phyloP scores from a whole-genome alignment of 2,113 vertebrate genomes.

The Butorides virescens region DNA sequence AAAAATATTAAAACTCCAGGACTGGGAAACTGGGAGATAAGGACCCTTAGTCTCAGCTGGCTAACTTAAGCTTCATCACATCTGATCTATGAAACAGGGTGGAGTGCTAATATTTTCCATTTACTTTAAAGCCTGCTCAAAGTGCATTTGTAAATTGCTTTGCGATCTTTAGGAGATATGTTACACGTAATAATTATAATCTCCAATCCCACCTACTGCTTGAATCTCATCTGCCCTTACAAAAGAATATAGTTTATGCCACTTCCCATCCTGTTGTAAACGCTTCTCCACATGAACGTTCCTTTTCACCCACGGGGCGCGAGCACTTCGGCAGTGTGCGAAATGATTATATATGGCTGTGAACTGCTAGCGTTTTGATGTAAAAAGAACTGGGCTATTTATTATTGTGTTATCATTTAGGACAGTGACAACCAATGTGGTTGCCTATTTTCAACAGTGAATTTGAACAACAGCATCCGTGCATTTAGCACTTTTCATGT shows the following conservation, averaged over 20 bases:
- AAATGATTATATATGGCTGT: not conserved
- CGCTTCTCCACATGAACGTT: not conserved
- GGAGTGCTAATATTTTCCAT: not conserved
- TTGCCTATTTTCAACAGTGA: not conserved
- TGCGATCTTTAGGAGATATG: constrained; percentile 1
- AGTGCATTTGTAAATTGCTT: not conserved
- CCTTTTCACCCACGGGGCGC: not conserved
- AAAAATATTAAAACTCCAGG: not conserved
- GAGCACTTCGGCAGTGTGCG: not conserved
- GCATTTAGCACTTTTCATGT: not conserved
- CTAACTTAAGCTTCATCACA: not conserved
- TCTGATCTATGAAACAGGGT: not conserved
- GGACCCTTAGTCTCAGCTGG: not conserved
- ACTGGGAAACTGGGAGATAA: constrained; percentile 6
- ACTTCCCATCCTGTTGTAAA: not conserved
- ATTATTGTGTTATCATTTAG: not conserved
- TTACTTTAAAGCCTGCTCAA: not conserved
- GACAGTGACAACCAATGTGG: not conserved
- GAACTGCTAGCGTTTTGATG: not conserved
- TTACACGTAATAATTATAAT: not conserved
- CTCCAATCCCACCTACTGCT: not conserved
- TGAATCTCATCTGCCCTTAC: not conserved
- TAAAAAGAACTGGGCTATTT: not conserved
- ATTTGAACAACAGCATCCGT: not conserved
- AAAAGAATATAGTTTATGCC: not conserved